Percentiles rank a stretch among this genome's conserved stretches.
phyloP scores from a whole-genome alignment of 2,888 invertebrate species.

The Cephus sareptanus region DNA sequence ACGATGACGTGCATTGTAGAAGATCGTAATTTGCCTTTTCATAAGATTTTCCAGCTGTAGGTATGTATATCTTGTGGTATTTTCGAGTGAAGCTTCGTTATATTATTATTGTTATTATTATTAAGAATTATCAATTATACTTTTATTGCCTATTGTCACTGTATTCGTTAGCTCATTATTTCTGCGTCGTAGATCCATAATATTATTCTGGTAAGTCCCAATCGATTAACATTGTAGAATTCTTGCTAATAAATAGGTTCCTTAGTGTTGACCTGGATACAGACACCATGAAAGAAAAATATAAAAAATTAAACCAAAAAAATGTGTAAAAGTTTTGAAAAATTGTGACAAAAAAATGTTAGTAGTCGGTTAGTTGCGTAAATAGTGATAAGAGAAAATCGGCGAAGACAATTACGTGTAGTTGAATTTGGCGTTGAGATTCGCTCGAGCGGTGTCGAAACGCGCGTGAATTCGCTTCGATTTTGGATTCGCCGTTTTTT shows the following conservation, averaged over 20 bases:
- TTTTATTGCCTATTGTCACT: constrained; percentile 10
- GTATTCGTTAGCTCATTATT: constrained; percentile 20
- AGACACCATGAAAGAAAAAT: constrained; percentile 42
- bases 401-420: background rate
- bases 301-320: constrained; percentile 7
- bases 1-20: too few species aligned
- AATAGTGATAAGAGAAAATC: constrained; percentile 16
- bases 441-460: background rate
- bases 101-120: constrained; percentile 6
- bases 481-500: constrained; percentile 23
- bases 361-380: constrained; percentile 53
- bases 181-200: background rate
- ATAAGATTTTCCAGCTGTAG: too few species aligned
- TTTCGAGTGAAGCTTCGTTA: background rate
- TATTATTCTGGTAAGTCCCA: constrained; percentile 40
- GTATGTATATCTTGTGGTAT: too few species aligned
- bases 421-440: background rate
- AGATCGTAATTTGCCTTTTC: too few species aligned
- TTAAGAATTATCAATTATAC: constrained; percentile 13
- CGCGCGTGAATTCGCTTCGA: background rate
- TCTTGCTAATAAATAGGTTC: constrained; percentile 57
- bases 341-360: constrained; percentile 42
- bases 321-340: constrained; percentile 6
- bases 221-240: constrained; percentile 54
- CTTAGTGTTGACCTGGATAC: constrained; percentile 57